These are phyloP conservation scores for Phocoena phocoena DNA, from an alignment of 2,113 vertebrate species.

Conservation along the genomic window DNA sequence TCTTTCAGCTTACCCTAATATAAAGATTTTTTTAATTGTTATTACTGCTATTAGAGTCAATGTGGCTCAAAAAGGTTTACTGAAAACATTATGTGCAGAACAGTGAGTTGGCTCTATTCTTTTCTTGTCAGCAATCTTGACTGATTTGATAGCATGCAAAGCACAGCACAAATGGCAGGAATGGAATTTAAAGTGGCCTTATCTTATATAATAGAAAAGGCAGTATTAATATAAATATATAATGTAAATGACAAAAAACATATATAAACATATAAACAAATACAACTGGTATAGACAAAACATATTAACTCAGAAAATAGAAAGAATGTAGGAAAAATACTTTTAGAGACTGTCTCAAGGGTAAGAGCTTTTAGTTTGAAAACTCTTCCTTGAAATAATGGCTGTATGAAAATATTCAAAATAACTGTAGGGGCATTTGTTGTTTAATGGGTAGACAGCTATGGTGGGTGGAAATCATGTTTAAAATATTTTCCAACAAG, in stretches of 20 bases:
- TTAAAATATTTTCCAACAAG: not conserved
- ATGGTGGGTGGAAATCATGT: not conserved
- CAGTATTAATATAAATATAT: not conserved
- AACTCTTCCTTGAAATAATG: not conserved
- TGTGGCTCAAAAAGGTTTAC: not conserved
- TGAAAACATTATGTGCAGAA: not conserved
- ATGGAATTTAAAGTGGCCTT: not conserved
- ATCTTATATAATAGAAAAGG: not conserved
- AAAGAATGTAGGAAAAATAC: not conserved
- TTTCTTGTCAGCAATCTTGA: not conserved
- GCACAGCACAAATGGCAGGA: not conserved
- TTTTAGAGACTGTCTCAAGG: not conserved
- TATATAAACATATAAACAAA: not conserved
- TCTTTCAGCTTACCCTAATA: not conserved
- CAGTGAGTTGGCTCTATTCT: not conserved
- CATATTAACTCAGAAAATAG: not conserved
- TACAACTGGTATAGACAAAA: not conserved
- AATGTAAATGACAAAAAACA: not conserved
- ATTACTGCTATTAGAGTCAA: not conserved
- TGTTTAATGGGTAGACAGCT: not conserved
- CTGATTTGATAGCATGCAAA: not conserved
- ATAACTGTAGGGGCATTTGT: rapidly evolving
- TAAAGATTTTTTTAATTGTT: not conserved
- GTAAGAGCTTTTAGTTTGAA: not conserved
- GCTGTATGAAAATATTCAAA: not conserved